These are phyloP conservation scores for Lottia gigantea DNA, from an alignment of 2,888 invertebrate species.

Conservation along the genomic window DNA sequence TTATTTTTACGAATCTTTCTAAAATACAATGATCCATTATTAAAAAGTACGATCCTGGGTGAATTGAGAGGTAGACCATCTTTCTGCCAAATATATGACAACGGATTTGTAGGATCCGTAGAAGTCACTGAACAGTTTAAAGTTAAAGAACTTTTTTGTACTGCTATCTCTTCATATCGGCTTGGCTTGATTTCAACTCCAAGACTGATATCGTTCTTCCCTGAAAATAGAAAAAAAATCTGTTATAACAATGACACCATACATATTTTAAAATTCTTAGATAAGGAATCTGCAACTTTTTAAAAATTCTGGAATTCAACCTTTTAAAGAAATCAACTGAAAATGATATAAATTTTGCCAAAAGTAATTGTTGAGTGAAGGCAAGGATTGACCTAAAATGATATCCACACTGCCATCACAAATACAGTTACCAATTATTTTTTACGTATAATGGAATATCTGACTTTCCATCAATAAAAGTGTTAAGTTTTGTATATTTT, in stretches of 20 bases:
- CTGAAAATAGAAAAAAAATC: not conserved
- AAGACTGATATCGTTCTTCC: constrained; percentile 4
- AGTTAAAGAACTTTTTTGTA: constrained; percentile 1
- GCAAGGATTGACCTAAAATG: too few species aligned
- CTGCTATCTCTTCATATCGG: constrained; percentile 1
- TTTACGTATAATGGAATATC: too few species aligned
- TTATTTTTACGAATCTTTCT: constrained; percentile 16
- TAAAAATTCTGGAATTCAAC: too few species aligned
- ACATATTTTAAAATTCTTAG: too few species aligned
- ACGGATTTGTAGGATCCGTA: not conserved
- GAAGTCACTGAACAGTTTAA: constrained; percentile 11
- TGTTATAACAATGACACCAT: not conserved
- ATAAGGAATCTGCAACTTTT: too few species aligned
- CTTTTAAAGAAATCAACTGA: too few species aligned
- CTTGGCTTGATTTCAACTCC: not conserved
- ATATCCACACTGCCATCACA: too few species aligned
- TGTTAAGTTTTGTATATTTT: too few species aligned
- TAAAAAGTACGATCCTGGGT: constrained; percentile 1
- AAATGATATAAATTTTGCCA: too few species aligned
- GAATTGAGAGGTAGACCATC: constrained; percentile 2
- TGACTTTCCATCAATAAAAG: too few species aligned
- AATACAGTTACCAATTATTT: too few species aligned
- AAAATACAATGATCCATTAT: constrained; percentile 18
- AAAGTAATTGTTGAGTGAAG: too few species aligned
- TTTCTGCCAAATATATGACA: constrained; percentile 7